These are phyloP conservation scores for Paramormyrops hopkinsi DNA, from an alignment of 2,797 vertebrate species.

Conservation along the genomic window DNA sequence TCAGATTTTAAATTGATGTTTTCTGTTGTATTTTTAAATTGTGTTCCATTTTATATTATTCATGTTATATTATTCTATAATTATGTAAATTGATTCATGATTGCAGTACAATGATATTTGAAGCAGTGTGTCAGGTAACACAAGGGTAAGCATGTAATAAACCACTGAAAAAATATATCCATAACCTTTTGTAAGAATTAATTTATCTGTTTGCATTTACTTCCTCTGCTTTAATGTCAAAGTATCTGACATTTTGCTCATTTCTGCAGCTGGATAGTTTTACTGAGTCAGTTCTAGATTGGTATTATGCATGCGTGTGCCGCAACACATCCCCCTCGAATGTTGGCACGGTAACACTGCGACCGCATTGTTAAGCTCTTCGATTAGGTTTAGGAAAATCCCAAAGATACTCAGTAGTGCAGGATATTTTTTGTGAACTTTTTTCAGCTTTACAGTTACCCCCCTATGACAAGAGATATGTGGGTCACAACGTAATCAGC, in stretches of 20 bases:
- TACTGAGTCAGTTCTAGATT: background rate
- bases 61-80: background rate
- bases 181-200: background rate
- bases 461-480: background rate
- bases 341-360: background rate
- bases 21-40: slow-evolving; percentile 1
- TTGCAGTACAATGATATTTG: background rate
- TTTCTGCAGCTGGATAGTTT: background rate
- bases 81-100: background rate
- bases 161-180: background rate
- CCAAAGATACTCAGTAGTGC: background rate
- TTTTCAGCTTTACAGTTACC: background rate
- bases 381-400: background rate
- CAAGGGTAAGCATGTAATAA: background rate
- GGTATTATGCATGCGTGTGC: background rate
- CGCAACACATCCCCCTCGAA: background rate
- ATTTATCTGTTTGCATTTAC: background rate
- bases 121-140: background rate
- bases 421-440: background rate
- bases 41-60: background rate
- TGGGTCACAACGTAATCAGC: background rate
- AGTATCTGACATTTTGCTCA: background rate
- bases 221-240: background rate
- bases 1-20: background rate
- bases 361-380: background rate